Evolutionary conservation across 2,888 invertebrate species (phyloP).

Genomic region (Drosophila borborema): DNA sequence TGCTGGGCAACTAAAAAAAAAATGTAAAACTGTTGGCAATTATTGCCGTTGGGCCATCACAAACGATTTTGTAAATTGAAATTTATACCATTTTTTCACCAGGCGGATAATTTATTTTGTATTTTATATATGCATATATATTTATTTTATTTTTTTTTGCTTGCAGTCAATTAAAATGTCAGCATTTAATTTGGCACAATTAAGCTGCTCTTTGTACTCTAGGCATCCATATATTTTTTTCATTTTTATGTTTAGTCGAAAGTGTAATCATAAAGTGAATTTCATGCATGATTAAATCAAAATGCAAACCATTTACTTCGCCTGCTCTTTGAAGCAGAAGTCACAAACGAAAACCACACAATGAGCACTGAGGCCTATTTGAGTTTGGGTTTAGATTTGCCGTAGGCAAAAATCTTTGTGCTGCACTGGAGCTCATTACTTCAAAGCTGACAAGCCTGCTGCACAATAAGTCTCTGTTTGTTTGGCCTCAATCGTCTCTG

Average conservation of each 20-base stretch:
- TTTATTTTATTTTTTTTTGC: conserved; percentile 11
- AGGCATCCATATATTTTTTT: not conserved
- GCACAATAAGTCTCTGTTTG: conserved; percentile 31
- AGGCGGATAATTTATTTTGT: not conserved
- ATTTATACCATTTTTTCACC: conserved; percentile 12
- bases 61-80: conserved; percentile 24
- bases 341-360: conserved; percentile 13
- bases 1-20: not conserved
- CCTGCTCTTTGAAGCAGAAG: conserved; percentile 22
- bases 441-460: conserved; percentile 16
- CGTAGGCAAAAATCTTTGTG: not conserved
- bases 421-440: conserved; percentile 16
- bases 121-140: not conserved
- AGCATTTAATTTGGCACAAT: conserved; percentile 56
- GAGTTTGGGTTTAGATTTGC: not conserved
- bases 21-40: not conserved
- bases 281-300: conserved; percentile 37
- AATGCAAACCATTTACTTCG: conserved; percentile 16
- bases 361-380: conserved; percentile 3
- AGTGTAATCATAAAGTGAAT: conserved; percentile 1
- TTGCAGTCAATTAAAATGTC: conserved; percentile 54
- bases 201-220: conserved; percentile 33
- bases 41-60: conserved; percentile 2
- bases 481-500: conserved; percentile 40
- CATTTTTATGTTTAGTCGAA: conserved; percentile 3